Base-by-base conservation (phyloP, 1,140 invertebrate genomes). In the Portunus trituberculatus region DNA sequence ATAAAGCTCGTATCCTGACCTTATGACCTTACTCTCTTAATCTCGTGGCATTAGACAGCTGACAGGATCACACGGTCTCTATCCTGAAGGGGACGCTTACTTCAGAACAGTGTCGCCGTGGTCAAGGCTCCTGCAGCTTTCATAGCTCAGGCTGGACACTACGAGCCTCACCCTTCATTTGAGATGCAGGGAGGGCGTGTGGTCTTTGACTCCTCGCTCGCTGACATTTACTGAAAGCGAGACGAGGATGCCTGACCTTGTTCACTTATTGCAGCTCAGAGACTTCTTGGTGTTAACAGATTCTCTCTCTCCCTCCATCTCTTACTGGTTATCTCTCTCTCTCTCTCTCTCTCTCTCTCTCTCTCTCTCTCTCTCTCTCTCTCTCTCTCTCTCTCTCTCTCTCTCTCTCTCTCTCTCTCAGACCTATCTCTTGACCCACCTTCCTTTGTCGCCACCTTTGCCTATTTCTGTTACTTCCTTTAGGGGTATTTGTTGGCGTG, bases 341-440 rank as follows among this genome's bases (percentile, higher is more conserved):
- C 67, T 76, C 67, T 76, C 67, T 76, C 67, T 76, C 67, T 76
- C 67, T 76, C 67, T 76, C 67, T 76, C 52, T 59, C 52, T 59
- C 52, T 59, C 52, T 59, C 52, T 59, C 52, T 59, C 52, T 59
- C 52, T 59, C 52, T 59, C 52, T 59, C 8, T 52, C 48, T 52
- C 48, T 52, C 48, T 52, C 48, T 52, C 48, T 52, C 48, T 52
- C 48, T 52, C 48, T 52, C 48, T 52, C 48, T 52, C 48, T 52
- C 48, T 52, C 48, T 52, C 48, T 52, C 48, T 52, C 6, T 7
- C 48, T 14, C 6, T 52, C 14, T 52, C 14, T n/a, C 67, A 76
- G 20, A 76, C 67, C 3, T 25, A 76, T 76, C 67, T 3, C 67
- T 76, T n/a, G 67, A 76, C 67, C 67, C 8, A 76, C 67, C 67